Conservation (phyloP, 1,140 invertebrate species). For the Apis florea region DNA sequence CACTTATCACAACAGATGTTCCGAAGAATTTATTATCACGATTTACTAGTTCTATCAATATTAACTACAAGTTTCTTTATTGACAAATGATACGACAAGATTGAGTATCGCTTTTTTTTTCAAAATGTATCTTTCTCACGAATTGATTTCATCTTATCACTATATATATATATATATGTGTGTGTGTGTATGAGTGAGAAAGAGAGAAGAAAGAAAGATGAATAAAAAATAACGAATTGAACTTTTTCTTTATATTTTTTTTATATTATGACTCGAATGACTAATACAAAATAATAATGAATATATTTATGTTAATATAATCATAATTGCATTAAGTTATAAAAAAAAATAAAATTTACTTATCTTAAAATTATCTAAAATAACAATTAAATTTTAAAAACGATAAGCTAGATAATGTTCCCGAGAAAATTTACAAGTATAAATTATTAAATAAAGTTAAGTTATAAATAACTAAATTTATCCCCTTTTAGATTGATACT, state of each 20-base stretch:
- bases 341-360: no score
- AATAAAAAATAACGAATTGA: background rate
- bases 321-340: no score
- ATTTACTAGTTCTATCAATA: background rate
- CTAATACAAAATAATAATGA: background rate
- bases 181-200: background rate
- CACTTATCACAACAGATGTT: conserved; percentile 1
- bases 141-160: background rate
- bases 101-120: background rate
- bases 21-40: background rate
- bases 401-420: no score
- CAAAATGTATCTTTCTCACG: no score
- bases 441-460: no score
- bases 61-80: background rate
- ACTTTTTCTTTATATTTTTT: background rate
- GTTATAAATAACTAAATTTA: no score
- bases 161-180: background rate
- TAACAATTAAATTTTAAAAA: no score
- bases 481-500: background rate
- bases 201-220: no score
- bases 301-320: background rate
- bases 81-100: background rate
- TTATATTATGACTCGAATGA: background rate
- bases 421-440: no score
- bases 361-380: no score